Percentiles rank a stretch among this genome's conserved stretches.
These are phyloP conservation scores for Eugnorisma glareosa DNA, from an alignment of 2,888 invertebrate species.

Conservation along the genomic window DNA sequence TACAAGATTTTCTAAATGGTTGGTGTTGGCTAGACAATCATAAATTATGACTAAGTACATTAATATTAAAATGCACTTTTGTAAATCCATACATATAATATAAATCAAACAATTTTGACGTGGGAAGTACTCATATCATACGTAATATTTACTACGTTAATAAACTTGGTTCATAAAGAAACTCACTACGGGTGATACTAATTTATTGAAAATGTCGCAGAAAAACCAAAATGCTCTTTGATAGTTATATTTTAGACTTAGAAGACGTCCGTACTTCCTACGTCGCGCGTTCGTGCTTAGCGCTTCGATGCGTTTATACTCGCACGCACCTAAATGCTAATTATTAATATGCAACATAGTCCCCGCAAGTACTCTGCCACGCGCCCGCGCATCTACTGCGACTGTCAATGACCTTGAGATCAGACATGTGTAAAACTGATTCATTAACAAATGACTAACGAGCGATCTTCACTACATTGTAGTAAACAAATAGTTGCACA, in stretches of 20 bases:
- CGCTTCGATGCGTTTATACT: not conserved
- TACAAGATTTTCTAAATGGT: not conserved
- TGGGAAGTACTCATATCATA: too few species aligned
- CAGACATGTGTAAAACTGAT: conserved; percentile 45
- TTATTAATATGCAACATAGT: conserved; percentile 43
- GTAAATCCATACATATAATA: not conserved
- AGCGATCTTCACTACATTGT: conserved; percentile 30
- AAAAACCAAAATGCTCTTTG: too few species aligned
- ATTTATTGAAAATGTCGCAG: too few species aligned
- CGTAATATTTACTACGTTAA: too few species aligned
- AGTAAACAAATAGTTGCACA: conserved; percentile 31
- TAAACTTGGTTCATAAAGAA: too few species aligned
- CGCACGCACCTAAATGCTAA: conserved; percentile 15
- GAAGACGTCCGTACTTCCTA: not conserved
- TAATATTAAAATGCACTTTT: not conserved
- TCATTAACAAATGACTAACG: conserved; percentile 41
- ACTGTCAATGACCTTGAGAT: conserved; percentile 17
- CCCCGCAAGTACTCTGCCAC: conserved; percentile 19
- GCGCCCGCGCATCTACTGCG: conserved; percentile 37
- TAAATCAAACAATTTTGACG: too few species aligned
- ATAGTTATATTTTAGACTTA: not conserved
- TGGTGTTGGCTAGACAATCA: not conserved
- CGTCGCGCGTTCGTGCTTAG: not conserved
- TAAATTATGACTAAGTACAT: not conserved
- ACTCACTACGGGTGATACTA: too few species aligned